Conservation (phyloP, 2,797 vertebrate genomes). For the Aeoliscus strigatus region DNA sequence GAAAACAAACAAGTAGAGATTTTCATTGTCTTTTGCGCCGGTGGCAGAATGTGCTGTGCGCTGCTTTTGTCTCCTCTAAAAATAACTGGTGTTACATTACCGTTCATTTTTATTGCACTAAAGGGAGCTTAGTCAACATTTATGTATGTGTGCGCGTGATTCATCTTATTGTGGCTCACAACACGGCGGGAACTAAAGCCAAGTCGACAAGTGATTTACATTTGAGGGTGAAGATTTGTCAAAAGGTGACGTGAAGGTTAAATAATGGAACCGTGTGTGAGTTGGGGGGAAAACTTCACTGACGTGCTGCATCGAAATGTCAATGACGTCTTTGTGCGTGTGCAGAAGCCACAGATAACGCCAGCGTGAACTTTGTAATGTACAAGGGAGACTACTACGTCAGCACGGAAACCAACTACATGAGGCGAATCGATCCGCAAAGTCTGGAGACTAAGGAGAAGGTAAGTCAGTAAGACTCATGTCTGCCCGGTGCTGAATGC, state of each 20-base stretch:
- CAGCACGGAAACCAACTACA: conserved; percentile 84
- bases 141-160: conserved; percentile 3
- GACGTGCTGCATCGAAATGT: conserved; percentile 6
- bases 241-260: no score
- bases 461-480: conserved; percentile 61
- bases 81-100: conserved; percentile 23
- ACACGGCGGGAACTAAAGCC: no score
- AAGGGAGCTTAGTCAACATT: conserved; percentile 23
- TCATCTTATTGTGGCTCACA: no score
- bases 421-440: conserved; percentile 83
- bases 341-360: conserved; percentile 87
- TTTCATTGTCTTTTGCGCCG: not conserved
- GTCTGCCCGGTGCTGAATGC: not conserved
- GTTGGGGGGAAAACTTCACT: not conserved
- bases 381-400: conserved; percentile 91
- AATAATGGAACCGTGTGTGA: no score
- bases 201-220: no score
- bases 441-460: conserved; percentile 86
- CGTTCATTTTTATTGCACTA: conserved; percentile 16
- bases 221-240: no score
- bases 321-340: conserved; percentile 27
- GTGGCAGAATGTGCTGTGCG: conserved; percentile 7
- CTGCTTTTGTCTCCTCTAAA: conserved; percentile 17
- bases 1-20: conserved; percentile 13
- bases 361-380: conserved; percentile 83